These are phyloP conservation scores for Aphelenchoides besseyi DNA, from an alignment of 1,140 invertebrate genomes.

Conservation along the genomic window DNA sequence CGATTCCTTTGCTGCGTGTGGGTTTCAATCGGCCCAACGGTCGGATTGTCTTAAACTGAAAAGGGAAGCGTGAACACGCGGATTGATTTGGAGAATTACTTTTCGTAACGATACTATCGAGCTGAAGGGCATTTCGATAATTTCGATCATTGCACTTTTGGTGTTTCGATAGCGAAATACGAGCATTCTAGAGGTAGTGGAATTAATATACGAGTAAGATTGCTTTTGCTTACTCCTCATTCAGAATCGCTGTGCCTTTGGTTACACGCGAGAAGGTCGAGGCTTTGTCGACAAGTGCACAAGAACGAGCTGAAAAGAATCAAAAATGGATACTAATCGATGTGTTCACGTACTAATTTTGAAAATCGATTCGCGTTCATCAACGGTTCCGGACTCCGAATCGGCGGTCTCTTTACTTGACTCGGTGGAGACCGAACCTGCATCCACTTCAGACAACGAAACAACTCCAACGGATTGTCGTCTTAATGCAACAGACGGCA, in stretches of 20 bases:
- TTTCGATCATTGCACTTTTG: neutral
- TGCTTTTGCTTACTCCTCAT: neutral
- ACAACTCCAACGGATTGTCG: neutral
- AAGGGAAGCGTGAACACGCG: neutral
- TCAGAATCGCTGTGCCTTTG: neutral
- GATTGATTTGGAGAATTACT: neutral
- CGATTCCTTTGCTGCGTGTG: neutral
- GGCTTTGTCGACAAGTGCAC: neutral
- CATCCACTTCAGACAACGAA: neutral
- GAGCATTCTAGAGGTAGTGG: neutral
- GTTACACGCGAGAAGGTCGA: neutral
- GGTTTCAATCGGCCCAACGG: neutral
- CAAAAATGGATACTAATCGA: neutral
- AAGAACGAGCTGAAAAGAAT: slow-evolving; percentile 1
- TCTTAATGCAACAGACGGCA: neutral
- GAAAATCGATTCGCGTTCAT: neutral
- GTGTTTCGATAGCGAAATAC: neutral
- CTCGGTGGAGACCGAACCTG: neutral
- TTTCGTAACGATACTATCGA: neutral
- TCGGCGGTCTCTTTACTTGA: neutral
- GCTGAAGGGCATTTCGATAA: neutral
- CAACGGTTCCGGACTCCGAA: neutral
- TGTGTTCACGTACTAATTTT: neutral
- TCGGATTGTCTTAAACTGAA: neutral
- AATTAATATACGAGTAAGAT: neutral